A percentile compares a stretch with the other conserved stretches of the same genome.
Conservation (phyloP, 2,888 invertebrate species). For the Dasysyrphus albostriatus region DNA sequence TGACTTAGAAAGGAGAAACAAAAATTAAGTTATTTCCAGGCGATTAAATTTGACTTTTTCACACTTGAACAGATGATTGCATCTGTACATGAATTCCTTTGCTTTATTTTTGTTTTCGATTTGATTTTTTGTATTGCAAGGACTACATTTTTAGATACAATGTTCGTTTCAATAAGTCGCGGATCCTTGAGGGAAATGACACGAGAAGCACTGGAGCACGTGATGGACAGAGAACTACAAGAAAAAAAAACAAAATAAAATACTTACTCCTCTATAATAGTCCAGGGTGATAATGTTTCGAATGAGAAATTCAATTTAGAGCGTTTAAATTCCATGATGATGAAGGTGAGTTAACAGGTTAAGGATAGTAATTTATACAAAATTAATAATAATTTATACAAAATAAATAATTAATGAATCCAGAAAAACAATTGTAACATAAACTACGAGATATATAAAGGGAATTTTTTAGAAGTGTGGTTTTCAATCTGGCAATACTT, state of each 20-base stretch:
- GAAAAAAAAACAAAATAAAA: slow-evolving; percentile 1
- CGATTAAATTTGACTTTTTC: slow-evolving; percentile 77
- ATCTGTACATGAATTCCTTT: slow-evolving; percentile 60
- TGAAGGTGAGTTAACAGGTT: too few relatives aligned
- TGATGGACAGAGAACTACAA: slow-evolving; percentile 37
- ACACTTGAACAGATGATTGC: slow-evolving; percentile 73
- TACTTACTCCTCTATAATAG: background rate
- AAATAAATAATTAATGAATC: too few relatives aligned
- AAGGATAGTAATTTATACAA: too few relatives aligned
- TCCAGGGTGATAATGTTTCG: background rate
- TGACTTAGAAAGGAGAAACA: slow-evolving; percentile 8
- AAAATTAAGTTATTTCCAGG: slow-evolving; percentile 78
- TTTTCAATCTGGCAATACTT: too few relatives aligned
- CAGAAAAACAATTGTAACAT: too few relatives aligned
- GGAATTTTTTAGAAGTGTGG: too few relatives aligned
- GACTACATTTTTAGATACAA: slow-evolving; percentile 51
- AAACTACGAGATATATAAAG: too few relatives aligned
- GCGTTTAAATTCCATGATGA: too few relatives aligned
- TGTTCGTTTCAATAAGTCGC: slow-evolving; percentile 68
- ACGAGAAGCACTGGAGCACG: slow-evolving; percentile 47
- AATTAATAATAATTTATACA: too few relatives aligned
- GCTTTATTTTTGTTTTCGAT: background rate
- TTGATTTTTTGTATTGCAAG: slow-evolving; percentile 30
- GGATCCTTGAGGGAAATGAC: slow-evolving; percentile 41
- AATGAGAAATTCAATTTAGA: too few relatives aligned